phyloP scores from a whole-genome alignment of 2,113 vertebrate genomes.

The Psittacula cyanocephala region DNA sequence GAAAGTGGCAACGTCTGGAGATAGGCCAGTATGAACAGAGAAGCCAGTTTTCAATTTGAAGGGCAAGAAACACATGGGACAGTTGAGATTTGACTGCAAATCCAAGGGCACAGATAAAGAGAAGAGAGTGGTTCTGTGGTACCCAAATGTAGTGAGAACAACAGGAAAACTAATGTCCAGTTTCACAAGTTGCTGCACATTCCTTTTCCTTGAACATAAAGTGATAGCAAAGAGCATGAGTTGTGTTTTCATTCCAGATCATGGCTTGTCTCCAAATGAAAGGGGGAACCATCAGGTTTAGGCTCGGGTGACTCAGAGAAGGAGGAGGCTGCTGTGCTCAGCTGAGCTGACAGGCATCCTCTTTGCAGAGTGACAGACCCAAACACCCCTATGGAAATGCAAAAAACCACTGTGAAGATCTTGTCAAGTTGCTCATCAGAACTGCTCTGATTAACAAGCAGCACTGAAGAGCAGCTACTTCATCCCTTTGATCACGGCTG shows the following conservation, averaged over 20 bases:
- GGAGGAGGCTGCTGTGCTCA: neutral
- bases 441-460: conserved; percentile 3
- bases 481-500: neutral
- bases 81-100: neutral
- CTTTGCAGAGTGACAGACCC: neutral
- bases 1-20: neutral
- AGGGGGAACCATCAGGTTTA: neutral
- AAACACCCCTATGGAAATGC: neutral
- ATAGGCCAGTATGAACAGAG: neutral
- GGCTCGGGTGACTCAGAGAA: neutral
- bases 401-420: neutral
- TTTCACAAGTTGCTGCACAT: neutral
- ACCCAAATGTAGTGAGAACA: neutral
- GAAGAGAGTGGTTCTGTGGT: neutral
- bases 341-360: neutral
- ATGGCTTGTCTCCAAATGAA: neutral
- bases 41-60: neutral
- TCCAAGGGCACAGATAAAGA: neutral
- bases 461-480: conserved; percentile 10
- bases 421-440: conserved; percentile 34
- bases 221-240: neutral
- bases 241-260: neutral
- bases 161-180: neutral
- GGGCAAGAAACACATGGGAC: neutral
- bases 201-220: neutral